phyloP scores from a whole-genome alignment of 1,140 invertebrate species.

The Anadara kagoshimensis region DNA sequence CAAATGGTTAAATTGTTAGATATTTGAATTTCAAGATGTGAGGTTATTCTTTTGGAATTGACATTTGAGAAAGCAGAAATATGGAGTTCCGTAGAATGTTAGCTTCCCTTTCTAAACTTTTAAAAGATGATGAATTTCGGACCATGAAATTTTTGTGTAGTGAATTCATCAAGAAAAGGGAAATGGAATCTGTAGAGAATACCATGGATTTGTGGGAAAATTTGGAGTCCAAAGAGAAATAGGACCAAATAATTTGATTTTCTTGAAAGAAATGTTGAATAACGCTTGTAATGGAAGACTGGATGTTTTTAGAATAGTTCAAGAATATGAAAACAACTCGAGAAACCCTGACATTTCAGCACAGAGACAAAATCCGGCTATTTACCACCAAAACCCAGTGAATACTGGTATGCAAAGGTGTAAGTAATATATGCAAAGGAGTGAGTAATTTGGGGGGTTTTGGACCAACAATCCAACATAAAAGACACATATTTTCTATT shows the following conservation, averaged over 20 bases:
- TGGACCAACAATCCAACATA: too few relatives aligned
- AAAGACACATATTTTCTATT: too few relatives aligned
- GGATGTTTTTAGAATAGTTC: constrained; percentile 40
- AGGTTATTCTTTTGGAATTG: background rate
- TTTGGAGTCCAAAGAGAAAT: constrained; percentile 49
- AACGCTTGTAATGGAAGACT: constrained; percentile 43
- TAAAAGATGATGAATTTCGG: constrained; percentile 1
- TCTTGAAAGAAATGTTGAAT: constrained; percentile 43
- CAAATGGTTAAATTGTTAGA: too few relatives aligned
- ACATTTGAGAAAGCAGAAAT: background rate
- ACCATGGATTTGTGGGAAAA: constrained; percentile 46
- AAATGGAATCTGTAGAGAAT: constrained; percentile 45
- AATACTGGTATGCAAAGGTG: too few relatives aligned
- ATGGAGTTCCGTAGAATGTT: constrained; percentile 8
- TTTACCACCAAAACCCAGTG: too few relatives aligned
- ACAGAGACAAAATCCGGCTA: background rate
- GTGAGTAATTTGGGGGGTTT: too few relatives aligned
- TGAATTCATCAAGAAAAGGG: constrained; percentile 45
- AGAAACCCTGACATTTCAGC: background rate
- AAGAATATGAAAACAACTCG: constrained; percentile 31
- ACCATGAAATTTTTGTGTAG: constrained; percentile 51
- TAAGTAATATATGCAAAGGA: too few relatives aligned
- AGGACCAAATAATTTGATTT: constrained; percentile 27
- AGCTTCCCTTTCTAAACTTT: constrained; percentile 4
- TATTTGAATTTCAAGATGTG: too few relatives aligned